phyloP scores from a whole-genome alignment of 2,888 invertebrate species.

The Encarsia formosa region DNA sequence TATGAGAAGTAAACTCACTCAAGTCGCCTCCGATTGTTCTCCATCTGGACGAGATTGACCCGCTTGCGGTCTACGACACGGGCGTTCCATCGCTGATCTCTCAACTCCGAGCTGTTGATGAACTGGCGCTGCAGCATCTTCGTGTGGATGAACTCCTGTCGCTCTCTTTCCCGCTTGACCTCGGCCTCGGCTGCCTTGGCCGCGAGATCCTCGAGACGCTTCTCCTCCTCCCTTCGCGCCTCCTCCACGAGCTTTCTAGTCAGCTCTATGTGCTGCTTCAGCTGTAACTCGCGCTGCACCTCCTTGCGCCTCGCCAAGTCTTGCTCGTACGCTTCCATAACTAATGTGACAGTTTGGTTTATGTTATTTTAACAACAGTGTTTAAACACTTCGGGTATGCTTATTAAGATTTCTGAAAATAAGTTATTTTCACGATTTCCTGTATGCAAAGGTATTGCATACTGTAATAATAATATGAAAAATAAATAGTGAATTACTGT shows the following conservation, averaged over 20 bases:
- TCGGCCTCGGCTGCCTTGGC: slow-evolving; percentile 52
- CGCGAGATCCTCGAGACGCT: slow-evolving; percentile 55
- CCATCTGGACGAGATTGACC: slow-evolving; percentile 60
- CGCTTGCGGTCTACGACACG: slow-evolving; percentile 55
- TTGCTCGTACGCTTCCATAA: slow-evolving; percentile 53
- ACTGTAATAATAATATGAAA: too few relatives aligned
- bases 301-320: slow-evolving; percentile 52
- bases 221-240: slow-evolving; percentile 54
- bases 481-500: too few relatives aligned
- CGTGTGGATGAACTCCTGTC: slow-evolving; percentile 51
- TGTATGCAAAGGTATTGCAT: too few relatives aligned
- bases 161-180: slow-evolving; percentile 55
- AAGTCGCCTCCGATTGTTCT: slow-evolving; percentile 61
- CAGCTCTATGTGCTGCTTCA: slow-evolving; percentile 53
- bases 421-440: too few relatives aligned
- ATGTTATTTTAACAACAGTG: background rate
- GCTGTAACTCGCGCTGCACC: slow-evolving; percentile 46
- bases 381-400: too few relatives aligned
- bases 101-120: slow-evolving; percentile 51
- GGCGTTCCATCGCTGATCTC: slow-evolving; percentile 51
- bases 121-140: slow-evolving; percentile 52
- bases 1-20: too few relatives aligned
- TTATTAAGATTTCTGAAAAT: too few relatives aligned
- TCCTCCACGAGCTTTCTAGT: slow-evolving; percentile 56
- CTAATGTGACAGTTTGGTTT: slow-evolving; percentile 31